Base-by-base conservation (phyloP, 2,113 vertebrate species). In the Phaethornis superciliosus region DNA sequence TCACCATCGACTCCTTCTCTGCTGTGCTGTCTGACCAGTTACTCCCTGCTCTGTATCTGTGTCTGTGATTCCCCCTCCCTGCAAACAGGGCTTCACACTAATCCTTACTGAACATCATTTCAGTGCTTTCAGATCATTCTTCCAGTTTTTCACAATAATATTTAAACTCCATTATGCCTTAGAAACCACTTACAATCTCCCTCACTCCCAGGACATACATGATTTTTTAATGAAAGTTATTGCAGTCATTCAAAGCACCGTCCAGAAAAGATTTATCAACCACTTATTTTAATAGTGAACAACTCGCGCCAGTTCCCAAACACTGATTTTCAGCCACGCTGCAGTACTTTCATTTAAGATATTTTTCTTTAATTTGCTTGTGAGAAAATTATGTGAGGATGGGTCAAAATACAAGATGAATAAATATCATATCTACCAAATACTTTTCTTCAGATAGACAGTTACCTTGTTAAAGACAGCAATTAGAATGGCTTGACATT, bases 401-500 rank as follows among this genome's bases (percentile, higher is more conserved):
- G 12, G 14, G 35, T 56, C 30, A 91, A 95, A 92, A 72, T 28
- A 8, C 7, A 62, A 60, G 78, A 60, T 69, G 79, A 71, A 33
- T 65, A 24, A 42, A 19, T 44, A 58, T 54, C 1, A 0, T 59
- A 81, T 75, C 49, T 52, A 35, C 11, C 28, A 6, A 33, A 60
- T 49, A 40, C n/a, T 58, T 60, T 56, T 75, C 75, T 52, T 85
- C n/a, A 56, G n/a, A 85, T 40, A 15, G 49, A 70, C 11, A 65
- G 69, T 58, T 92, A 93, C 27, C 65, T 78, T 92, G 77, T 93
- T 83, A 94, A 94, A 86, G 35, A 71, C 90, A 93, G 52, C 64
- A 94, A 84, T 87, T 90, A 89, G 68, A 74, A 70, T 63, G 62
- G 67, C 32, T 79, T 49, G 56, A 68, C 83, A 79, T 90, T 88